Conservation (phyloP, 2,113 vertebrate species). For the Hippocampus abdominalis region DNA sequence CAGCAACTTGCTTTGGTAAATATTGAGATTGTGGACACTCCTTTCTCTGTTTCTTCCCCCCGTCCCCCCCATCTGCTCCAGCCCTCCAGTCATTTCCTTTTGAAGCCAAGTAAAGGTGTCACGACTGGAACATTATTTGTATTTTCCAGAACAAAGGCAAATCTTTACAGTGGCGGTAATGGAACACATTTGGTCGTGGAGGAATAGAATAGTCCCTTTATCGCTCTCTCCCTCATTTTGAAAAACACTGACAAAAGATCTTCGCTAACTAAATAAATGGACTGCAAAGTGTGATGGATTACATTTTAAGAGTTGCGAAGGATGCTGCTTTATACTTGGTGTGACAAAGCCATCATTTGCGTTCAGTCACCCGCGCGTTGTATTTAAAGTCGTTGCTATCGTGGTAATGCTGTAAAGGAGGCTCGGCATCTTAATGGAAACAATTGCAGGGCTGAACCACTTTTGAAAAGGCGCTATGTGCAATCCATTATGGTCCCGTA, state of each 20-base stretch:
- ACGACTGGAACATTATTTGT: conserved; percentile 63
- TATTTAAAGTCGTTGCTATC: conserved; percentile 7
- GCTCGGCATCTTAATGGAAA: neutral
- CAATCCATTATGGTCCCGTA: conserved; percentile 36
- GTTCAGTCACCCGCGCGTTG: conserved; percentile 4
- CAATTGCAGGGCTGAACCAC: conserved; percentile 17
- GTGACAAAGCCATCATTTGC: neutral
- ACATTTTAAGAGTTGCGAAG: neutral
- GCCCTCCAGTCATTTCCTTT: conserved; percentile 62
- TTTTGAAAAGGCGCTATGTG: conserved; percentile 34
- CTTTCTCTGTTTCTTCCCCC: conserved; percentile 21
- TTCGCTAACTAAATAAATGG: conserved; percentile 17
- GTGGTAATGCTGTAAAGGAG: conserved; percentile 1
- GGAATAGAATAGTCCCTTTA: conserved; percentile 29
- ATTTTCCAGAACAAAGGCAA: conserved; percentile 63
- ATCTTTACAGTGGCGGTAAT: conserved; percentile 56
- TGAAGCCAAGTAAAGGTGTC: conserved; percentile 65
- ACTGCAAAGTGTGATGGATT: conserved; percentile 13
- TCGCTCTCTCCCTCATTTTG: conserved; percentile 21
- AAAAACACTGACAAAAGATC: conserved; percentile 32
- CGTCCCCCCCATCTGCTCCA: conserved; percentile 19
- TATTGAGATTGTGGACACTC: conserved; percentile 50
- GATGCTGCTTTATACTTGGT: neutral
- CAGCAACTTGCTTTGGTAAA: conserved; percentile 40
- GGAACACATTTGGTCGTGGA: conserved; percentile 56